Evolutionary conservation across 1,140 invertebrate genomes (phyloP), one percentile per base, ranked within the genome.

Genomic region (Gonioctena quinquepunctata): DNA sequence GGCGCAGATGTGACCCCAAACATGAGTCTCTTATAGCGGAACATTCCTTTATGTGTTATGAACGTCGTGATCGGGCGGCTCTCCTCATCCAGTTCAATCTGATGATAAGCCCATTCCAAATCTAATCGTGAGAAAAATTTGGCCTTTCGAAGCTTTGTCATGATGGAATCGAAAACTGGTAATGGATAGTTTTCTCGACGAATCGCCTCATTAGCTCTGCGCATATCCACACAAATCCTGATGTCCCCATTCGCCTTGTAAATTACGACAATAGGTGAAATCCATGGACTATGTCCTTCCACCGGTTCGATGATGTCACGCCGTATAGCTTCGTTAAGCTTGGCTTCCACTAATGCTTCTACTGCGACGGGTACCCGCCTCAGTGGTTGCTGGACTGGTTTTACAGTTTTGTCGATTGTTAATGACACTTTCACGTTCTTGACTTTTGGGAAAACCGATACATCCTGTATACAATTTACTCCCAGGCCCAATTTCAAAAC

Each of bases 21-120:
- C 77, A 80, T 80, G 21, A 84, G 60, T 26, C 82, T 61, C 54
- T 81, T 82, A 69, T 82, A 84, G 50, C 77, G 50, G 72, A 72
- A 83, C 33, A 81, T 61, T 11, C 82, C 82, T 63, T 75, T 73
- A 33, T 76, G 70, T 22, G 77, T 79, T 21, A 76, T 77, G 70
- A 83, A 83, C 42, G 82, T 81, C 18, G 82, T 84, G 27, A 83
- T 81, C 22, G 78, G 48, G 18, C 78, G 62, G 22, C 73, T 75
- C 21, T 79, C 67, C 59, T 69, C 33, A 57, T 63, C 59, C 6
- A 75, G 22, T 49, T 52, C 63, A 13, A 73, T 21, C 57, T 73
- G 70, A 23, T 75, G 56, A 28, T 66, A 73, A 8, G 42, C 66
- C 6, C 54, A 27, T 63, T 62, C 49, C 21, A 75, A 63, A 48